These are phyloP conservation scores for Equus quagga DNA, from an alignment of 2,113 vertebrate species.

Conservation along the genomic window DNA sequence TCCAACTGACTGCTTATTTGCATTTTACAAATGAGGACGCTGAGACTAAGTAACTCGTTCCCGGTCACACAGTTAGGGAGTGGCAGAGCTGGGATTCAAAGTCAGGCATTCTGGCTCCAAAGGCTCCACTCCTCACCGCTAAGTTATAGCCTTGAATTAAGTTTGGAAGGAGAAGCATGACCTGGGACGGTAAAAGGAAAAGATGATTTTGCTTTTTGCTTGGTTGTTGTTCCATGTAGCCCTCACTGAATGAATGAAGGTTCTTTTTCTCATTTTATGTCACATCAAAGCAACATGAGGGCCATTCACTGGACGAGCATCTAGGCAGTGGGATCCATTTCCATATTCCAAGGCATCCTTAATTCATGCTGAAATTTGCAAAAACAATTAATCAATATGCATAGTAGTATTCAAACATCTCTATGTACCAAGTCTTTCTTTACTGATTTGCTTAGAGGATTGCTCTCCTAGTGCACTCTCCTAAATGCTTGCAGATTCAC, in stretches of 20 bases:
- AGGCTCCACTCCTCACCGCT: too few relatives aligned
- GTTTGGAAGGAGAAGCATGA: neutral
- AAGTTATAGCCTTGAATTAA: neutral
- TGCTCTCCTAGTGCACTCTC: neutral
- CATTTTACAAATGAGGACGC: neutral
- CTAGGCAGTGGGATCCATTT: neutral
- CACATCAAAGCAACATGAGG: neutral
- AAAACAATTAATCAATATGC: neutral
- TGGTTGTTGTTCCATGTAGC: neutral
- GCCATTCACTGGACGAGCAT: neutral
- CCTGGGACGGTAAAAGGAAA: neutral
- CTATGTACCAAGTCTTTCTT: neutral
- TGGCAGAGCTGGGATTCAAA: neutral
- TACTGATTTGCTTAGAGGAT: neutral
- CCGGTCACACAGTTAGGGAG: neutral
- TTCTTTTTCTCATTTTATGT: neutral
- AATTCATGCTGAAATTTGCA: neutral
- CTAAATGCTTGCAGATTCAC: neutral
- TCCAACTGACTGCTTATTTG: neutral
- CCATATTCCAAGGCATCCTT: neutral
- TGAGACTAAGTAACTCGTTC: neutral
- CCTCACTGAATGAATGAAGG: neutral
- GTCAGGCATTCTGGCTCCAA: accelerated
- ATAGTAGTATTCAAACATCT: neutral
- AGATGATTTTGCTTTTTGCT: neutral